phyloP scores from a whole-genome alignment of 1,140 invertebrate species.

The Sminthurinus signatus region DNA sequence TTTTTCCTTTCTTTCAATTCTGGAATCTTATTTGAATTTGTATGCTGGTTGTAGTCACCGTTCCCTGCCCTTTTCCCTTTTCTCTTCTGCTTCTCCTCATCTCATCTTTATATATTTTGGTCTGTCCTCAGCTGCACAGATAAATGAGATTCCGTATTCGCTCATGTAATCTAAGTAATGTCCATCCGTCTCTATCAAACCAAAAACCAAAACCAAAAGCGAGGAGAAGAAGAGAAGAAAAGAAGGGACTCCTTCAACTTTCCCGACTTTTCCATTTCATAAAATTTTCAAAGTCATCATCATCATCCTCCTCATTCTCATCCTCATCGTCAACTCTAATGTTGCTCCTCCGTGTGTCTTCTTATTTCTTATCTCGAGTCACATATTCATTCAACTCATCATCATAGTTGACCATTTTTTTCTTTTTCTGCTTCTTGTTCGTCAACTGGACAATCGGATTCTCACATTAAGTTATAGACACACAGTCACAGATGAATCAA shows the following conservation, averaged over 20 bases:
- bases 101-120: no score
- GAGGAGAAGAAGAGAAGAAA: slow-evolving; percentile 2
- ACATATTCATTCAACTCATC: neutral
- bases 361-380: neutral
- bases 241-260: no score
- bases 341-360: neutral
- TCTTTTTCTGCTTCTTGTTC: neutral
- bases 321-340: no score
- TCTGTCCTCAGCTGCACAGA: slow-evolving; percentile 15
- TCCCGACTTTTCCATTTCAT: slow-evolving; percentile 12
- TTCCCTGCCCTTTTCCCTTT: neutral
- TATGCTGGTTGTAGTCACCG: slow-evolving; percentile 8
- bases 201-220: slow-evolving; percentile 5
- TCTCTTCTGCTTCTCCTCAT: neutral
- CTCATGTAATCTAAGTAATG: slow-evolving; percentile 27
- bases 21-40: slow-evolving; percentile 32
- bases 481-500: no score
- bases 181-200: slow-evolving; percentile 22
- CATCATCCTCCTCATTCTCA: neutral
- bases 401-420: neutral
- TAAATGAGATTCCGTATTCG: slow-evolving; percentile 33
- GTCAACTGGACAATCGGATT: no score
- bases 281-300: slow-evolving; percentile 18
- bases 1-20: slow-evolving; percentile 16
- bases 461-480: neutral